Evolutionary conservation across 2,888 invertebrate genomes (phyloP).

Genomic region (Acronicta psi): DNA sequence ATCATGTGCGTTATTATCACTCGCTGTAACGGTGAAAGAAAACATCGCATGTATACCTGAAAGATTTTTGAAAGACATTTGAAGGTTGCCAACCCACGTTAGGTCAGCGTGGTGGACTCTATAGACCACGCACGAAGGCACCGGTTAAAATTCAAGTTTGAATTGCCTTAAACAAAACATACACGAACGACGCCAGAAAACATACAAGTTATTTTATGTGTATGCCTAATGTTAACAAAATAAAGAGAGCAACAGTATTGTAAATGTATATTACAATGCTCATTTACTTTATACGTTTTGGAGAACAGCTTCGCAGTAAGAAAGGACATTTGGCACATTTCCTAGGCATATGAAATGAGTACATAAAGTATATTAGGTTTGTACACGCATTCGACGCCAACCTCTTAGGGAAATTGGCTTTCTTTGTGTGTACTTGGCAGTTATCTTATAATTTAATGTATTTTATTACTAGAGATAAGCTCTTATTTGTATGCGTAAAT

Average conservation of each 20-base stretch:
- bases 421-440: constrained; percentile 49
- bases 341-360: constrained; percentile 58
- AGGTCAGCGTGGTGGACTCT: too few relatives aligned
- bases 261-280: constrained; percentile 34
- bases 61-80: too few relatives aligned
- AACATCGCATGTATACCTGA: too few relatives aligned
- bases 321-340: constrained; percentile 62
- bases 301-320: constrained; percentile 37
- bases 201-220: constrained; percentile 18
- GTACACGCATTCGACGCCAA: constrained; percentile 58
- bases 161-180: too few relatives aligned
- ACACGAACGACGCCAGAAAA: constrained; percentile 4
- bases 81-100: too few relatives aligned
- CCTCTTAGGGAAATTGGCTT: constrained; percentile 65
- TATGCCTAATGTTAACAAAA: constrained; percentile 6
- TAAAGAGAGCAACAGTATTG: constrained; percentile 27
- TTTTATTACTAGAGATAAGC: constrained; percentile 50
- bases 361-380: constrained; percentile 56
- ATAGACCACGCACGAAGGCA: too few relatives aligned
- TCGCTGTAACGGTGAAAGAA: too few relatives aligned
- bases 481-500: constrained; percentile 30
- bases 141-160: too few relatives aligned
- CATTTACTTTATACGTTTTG: constrained; percentile 40
- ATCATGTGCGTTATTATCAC: too few relatives aligned
- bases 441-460: constrained; percentile 53